phyloP scores from a whole-genome alignment of 2,113 vertebrate species.

The Meles meles region DNA sequence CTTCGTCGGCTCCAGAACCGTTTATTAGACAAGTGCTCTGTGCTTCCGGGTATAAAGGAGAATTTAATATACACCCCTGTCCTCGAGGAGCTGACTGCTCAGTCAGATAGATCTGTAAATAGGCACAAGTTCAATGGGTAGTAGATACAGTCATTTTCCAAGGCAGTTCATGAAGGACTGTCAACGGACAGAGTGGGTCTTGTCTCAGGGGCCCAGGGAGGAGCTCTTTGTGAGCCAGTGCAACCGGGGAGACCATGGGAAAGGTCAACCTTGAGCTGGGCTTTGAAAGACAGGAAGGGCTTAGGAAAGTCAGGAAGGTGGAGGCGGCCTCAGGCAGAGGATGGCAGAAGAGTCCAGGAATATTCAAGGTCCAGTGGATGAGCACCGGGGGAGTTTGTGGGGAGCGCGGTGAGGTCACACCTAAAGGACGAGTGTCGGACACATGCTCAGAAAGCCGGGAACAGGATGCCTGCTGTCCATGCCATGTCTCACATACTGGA shows the following conservation, averaged over 20 bases:
- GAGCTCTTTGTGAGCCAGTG: not conserved
- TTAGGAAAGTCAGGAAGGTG: not conserved
- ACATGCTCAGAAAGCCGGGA: not conserved
- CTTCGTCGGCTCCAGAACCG: accelerated
- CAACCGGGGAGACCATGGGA: too few species aligned
- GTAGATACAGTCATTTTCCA: not conserved
- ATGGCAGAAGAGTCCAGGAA: not conserved
- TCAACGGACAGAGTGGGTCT: not conserved
- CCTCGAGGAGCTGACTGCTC: not conserved
- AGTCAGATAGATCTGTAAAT: not conserved
- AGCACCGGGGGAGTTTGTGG: not conserved
- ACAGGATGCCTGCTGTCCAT: accelerated
- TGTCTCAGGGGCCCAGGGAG: not conserved
- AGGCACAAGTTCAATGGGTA: not conserved
- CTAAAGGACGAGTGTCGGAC: not conserved
- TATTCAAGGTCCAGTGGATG: not conserved
- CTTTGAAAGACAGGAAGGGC: not conserved
- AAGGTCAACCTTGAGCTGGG: not conserved
- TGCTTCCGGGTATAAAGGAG: not conserved
- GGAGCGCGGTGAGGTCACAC: not conserved
- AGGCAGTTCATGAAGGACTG: not conserved
- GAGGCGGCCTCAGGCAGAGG: not conserved
- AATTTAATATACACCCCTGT: not conserved
- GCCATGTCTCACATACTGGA: accelerated
- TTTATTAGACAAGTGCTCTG: not conserved